Conservation (phyloP, 2,888 invertebrate genomes). For the Yponomeuta cagnagella region DNA sequence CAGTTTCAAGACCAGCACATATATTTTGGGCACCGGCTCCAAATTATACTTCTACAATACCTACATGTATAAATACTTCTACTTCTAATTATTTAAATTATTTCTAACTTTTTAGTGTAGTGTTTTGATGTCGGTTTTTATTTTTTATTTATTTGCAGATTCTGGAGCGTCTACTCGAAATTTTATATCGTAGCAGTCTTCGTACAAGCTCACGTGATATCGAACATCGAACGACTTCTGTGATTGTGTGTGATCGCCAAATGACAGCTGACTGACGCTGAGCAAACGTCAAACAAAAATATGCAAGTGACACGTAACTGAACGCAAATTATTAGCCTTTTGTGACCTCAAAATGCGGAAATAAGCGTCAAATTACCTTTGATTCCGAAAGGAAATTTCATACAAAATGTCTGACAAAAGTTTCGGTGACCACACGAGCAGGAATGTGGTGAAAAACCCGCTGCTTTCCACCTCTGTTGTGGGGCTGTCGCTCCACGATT, state of each 20-base stretch:
- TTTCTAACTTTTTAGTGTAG: too few relatives aligned
- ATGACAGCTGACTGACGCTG: conserved; percentile 1
- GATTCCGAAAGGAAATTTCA: conserved; percentile 39
- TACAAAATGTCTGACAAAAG: conserved; percentile 64
- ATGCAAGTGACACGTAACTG: conserved; percentile 73
- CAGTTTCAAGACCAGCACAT: too few relatives aligned
- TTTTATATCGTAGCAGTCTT: too few relatives aligned
- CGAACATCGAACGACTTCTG: neutral
- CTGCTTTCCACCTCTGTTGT: conserved; percentile 83
- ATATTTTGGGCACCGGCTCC: too few relatives aligned
- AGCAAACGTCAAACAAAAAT: conserved; percentile 39
- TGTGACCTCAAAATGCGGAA: conserved; percentile 71
- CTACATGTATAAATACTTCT: too few relatives aligned
- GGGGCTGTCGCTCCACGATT: conserved; percentile 83
- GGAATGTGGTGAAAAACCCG: conserved; percentile 77
- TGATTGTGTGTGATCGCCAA: neutral
- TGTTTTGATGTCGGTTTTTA: too few relatives aligned
- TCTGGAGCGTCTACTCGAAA: too few relatives aligned
- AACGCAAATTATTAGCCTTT: conserved; percentile 66
- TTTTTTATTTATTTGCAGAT: too few relatives aligned
- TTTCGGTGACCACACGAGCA: conserved; percentile 61
- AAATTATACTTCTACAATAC: too few relatives aligned
- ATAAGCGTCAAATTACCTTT: conserved; percentile 55
- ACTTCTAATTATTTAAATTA: too few relatives aligned
- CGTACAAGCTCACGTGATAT: neutral